Evolutionary conservation across 2,113 vertebrate genomes (phyloP).

Genomic region (Brevimyrus niger): DNA sequence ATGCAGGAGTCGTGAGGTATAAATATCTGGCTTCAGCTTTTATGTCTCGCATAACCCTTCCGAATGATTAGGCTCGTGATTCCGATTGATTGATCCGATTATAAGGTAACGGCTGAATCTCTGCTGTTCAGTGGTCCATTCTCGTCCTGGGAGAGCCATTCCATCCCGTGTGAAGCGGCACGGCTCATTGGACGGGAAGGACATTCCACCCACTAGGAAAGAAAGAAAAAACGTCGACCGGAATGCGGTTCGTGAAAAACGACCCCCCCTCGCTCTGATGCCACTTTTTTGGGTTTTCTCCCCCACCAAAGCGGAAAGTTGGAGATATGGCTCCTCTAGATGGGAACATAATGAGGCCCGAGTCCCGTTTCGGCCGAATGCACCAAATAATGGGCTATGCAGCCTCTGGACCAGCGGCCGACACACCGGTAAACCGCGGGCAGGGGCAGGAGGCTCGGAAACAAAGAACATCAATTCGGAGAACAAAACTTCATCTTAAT

Average conservation of each 20-base stretch:
- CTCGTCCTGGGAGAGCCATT: neutral
- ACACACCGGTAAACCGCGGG: conserved; percentile 49
- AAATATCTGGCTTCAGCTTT: neutral
- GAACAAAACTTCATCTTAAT: conserved; percentile 41
- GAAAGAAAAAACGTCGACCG: neutral
- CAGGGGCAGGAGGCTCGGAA: conserved; percentile 41
- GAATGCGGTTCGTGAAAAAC: neutral
- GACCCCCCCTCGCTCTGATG: neutral
- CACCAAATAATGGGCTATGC: conserved; percentile 63
- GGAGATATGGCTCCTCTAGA: conserved; percentile 41
- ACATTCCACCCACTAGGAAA: neutral
- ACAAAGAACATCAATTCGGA: conserved; percentile 47
- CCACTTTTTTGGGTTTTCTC: neutral
- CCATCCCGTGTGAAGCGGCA: neutral
- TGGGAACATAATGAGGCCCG: conserved; percentile 45
- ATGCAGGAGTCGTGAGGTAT: conserved; percentile 30
- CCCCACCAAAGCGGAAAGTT: conserved; percentile 31
- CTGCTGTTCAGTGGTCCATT: neutral
- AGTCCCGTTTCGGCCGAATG: conserved; percentile 63
- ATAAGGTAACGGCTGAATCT: neutral
- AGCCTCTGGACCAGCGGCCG: conserved; percentile 58
- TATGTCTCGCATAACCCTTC: neutral
- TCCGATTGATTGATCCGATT: neutral
- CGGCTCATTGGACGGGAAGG: neutral
- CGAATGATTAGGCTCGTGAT: neutral